A percentile compares a stretch with the other conserved stretches of the same genome.
These are phyloP conservation scores for Eristalis intricaria DNA, from an alignment of 2,888 invertebrate genomes.

Conservation along the genomic window DNA sequence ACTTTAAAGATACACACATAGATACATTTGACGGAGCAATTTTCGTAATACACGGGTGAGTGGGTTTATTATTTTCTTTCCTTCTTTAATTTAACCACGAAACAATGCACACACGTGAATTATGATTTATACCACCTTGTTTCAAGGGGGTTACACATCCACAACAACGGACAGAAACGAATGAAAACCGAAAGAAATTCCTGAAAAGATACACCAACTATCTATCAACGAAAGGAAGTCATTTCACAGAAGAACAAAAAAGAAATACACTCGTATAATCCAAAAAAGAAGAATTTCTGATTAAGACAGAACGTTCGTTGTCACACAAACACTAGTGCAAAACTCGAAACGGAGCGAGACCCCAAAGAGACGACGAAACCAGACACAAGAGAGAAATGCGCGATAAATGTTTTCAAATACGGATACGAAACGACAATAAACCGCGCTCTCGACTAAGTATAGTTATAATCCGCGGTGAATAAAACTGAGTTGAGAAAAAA, in stretches of 20 bases:
- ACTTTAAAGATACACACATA: conserved; percentile 1
- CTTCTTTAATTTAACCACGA: conserved; percentile 52
- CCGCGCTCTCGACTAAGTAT: not conserved
- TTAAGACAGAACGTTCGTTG: conserved; percentile 35
- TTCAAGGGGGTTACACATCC: not conserved
- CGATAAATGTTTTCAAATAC: conserved; percentile 38
- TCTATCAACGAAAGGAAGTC: conserved; percentile 45
- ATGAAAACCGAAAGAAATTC: conserved; percentile 24
- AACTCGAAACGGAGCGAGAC: not conserved
- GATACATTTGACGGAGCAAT: not conserved
- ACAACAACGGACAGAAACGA: not conserved
- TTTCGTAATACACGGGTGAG: too few relatives aligned
- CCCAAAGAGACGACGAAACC: not conserved
- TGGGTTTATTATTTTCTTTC: too few relatives aligned
- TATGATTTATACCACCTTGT: conserved; percentile 42
- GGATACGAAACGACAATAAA: not conserved
- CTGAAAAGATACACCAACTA: conserved; percentile 52
- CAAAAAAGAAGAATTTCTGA: conserved; percentile 38
- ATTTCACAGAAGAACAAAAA: conserved; percentile 15
- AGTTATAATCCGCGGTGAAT: not conserved
- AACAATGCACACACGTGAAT: conserved; percentile 59
- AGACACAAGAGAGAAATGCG: conserved; percentile 17
- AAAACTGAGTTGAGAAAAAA: not conserved
- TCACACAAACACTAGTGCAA: conserved; percentile 41
- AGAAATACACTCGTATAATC: not conserved